Percentiles rank a stretch among this genome's conserved stretches.
These are phyloP conservation scores for Ictalurus furcatus DNA, from an alignment of 2,113 vertebrate genomes.

Conservation along the genomic window DNA sequence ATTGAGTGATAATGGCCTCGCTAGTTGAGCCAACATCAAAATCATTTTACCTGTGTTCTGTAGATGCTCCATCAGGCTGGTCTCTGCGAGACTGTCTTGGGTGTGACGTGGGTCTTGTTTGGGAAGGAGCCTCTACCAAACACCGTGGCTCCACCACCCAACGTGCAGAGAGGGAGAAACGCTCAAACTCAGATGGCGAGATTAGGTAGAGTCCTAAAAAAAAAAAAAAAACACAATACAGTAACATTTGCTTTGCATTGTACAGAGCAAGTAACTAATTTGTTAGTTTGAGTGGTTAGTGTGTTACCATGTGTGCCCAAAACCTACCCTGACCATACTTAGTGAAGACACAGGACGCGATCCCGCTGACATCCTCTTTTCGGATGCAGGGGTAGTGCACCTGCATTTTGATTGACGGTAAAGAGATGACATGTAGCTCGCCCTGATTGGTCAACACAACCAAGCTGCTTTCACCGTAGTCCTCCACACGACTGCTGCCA, in stretches of 20 bases:
- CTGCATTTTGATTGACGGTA: constrained; percentile 90
- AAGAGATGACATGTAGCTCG: constrained; percentile 89
- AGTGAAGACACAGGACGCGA: constrained; percentile 97
- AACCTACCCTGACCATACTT: constrained; percentile 88
- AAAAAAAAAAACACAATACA: constrained; percentile 51
- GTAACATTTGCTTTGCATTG: neutral
- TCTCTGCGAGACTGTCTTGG: constrained; percentile 49
- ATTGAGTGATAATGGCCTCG: neutral
- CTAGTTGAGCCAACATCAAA: neutral
- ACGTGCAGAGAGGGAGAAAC: constrained; percentile 92
- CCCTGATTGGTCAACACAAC: constrained; percentile 92
- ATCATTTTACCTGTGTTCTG: constrained; percentile 70
- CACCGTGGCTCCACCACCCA: constrained; percentile 88
- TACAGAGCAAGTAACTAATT: neutral
- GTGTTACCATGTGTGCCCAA: neutral
- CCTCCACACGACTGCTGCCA: constrained; percentile 80
- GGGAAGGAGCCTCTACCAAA: constrained; percentile 75
- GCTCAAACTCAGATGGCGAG: constrained; percentile 94
- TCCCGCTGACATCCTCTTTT: constrained; percentile 93
- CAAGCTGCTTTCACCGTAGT: constrained; percentile 87
- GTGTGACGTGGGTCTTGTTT: constrained; percentile 40
- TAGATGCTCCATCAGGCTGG: constrained; percentile 63
- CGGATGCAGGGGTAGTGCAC: constrained; percentile 93
- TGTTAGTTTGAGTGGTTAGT: neutral
- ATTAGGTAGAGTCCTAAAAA: constrained; percentile 92